Conservation (phyloP, 2,797 vertebrate genomes). For the Basileuterus tristriatus region DNA sequence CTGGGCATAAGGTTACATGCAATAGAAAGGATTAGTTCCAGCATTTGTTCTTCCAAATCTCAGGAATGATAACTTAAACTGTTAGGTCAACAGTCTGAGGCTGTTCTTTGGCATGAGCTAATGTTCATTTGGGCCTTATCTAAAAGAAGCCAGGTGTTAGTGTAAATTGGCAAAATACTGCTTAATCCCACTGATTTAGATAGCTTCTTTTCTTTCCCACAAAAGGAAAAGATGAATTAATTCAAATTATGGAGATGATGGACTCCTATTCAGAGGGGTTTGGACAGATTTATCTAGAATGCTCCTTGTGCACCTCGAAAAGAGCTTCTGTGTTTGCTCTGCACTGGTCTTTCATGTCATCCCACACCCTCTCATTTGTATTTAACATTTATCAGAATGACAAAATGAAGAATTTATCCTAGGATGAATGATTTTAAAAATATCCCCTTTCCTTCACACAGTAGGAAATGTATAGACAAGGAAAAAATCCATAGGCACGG, state of each 20-base stretch:
- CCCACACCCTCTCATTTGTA: neutral
- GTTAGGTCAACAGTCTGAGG: constrained; percentile 53
- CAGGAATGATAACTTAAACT: constrained; percentile 28
- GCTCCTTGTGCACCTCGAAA: neutral
- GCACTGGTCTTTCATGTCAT: neutral
- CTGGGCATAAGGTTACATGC: constrained; percentile 10
- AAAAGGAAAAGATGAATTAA: constrained; percentile 40
- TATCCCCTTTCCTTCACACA: neutral
- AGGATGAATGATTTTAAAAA: neutral
- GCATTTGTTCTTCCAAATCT: constrained; percentile 33
- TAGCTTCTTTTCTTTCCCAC: constrained; percentile 9
- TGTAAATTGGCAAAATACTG: constrained; percentile 48
- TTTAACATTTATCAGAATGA: neutral
- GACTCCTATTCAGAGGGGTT: neutral
- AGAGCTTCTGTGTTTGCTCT: neutral
- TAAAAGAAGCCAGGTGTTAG: constrained; percentile 58
- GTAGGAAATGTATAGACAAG: neutral
- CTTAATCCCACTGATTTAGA: constrained; percentile 52
- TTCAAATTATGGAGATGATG: neutral
- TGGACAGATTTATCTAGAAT: neutral
- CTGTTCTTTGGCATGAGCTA: constrained; percentile 33
- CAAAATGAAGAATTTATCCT: neutral
- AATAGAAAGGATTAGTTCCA: constrained; percentile 47
- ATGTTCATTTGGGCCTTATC: constrained; percentile 37
- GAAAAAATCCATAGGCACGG: neutral